These are phyloP conservation scores for Drosophila paranaensis DNA, from an alignment of 2,888 invertebrate genomes.

Conservation along the genomic window DNA sequence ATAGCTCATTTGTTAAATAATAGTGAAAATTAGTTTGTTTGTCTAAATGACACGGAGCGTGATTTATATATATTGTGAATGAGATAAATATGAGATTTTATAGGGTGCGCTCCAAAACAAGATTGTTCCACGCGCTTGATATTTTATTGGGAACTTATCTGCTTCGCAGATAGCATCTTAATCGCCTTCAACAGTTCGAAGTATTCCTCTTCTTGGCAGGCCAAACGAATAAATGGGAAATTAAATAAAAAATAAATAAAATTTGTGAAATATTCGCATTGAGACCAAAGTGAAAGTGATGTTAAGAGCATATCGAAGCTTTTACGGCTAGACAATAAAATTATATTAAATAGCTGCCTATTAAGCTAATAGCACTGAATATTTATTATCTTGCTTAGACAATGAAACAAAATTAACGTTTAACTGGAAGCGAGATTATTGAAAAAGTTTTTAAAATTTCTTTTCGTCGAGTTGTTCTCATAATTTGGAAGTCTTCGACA, in stretches of 20 bases:
- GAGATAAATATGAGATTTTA: conserved; percentile 43
- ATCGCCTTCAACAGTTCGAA: conserved; percentile 17
- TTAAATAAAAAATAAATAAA: conserved; percentile 3
- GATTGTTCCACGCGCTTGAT: conserved; percentile 25
- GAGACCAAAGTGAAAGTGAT: conserved; percentile 15
- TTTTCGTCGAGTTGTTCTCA: neutral
- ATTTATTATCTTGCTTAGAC: neutral
- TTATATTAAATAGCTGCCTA: neutral
- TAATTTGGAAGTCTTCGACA: neutral
- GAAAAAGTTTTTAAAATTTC: neutral
- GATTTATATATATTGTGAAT: conserved; percentile 59
- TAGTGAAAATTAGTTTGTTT: conserved; percentile 74
- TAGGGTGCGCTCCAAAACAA: conserved; percentile 29
- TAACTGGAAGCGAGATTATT: neutral
- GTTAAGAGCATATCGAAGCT: conserved; percentile 1
- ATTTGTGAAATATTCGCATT: conserved; percentile 13
- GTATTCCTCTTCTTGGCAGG: conserved; percentile 2
- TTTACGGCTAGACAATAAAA: conserved; percentile 3
- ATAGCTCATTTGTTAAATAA: conserved; percentile 70
- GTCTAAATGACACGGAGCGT: conserved; percentile 56
- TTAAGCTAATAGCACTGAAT: neutral
- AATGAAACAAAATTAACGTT: neutral
- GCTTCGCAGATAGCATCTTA: conserved; percentile 21
- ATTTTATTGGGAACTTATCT: conserved; percentile 29
- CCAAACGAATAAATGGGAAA: neutral